Conservation (phyloP, 2,888 invertebrate genomes). For the Athalia cordata region DNA sequence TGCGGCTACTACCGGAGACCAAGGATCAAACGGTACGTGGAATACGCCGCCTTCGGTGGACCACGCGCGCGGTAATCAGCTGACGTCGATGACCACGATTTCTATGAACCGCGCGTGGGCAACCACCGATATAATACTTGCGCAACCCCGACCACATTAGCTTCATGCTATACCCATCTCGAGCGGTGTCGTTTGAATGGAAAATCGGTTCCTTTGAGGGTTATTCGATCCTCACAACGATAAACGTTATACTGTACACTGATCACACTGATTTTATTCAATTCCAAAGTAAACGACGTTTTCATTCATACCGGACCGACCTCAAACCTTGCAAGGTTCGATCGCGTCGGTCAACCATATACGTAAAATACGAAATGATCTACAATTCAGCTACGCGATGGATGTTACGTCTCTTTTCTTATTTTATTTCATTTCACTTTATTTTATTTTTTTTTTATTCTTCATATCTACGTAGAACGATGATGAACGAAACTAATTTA, state of each 20-base stretch:
- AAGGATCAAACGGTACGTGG: conserved; percentile 20
- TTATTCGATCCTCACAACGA: not conserved
- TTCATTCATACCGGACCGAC: too few relatives aligned
- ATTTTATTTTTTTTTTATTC: too few relatives aligned
- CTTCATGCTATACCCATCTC: not conserved
- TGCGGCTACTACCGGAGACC: conserved; percentile 14
- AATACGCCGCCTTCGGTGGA: conserved; percentile 5
- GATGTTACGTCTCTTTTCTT: too few relatives aligned
- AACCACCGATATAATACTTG: not conserved
- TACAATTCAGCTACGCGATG: too few relatives aligned
- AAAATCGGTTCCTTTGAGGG: conserved; percentile 34
- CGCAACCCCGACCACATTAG: conserved; percentile 9
- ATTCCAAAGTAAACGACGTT: not conserved
- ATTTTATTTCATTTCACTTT: too few relatives aligned
- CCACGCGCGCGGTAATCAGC: conserved; percentile 32
- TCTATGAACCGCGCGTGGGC: conserved; percentile 13
- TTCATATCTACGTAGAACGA: too few relatives aligned
- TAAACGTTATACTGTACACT: not conserved
- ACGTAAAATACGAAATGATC: too few relatives aligned
- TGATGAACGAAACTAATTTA: too few relatives aligned
- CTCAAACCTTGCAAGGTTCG: too few relatives aligned
- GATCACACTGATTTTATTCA: conserved; percentile 19
- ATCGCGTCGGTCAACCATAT: too few relatives aligned
- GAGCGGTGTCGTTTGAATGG: conserved; percentile 19
- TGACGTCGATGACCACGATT: conserved; percentile 37